These are phyloP conservation scores for Amyelois transitella DNA, from an alignment of 1,140 invertebrate genomes.

Conservation along the genomic window DNA sequence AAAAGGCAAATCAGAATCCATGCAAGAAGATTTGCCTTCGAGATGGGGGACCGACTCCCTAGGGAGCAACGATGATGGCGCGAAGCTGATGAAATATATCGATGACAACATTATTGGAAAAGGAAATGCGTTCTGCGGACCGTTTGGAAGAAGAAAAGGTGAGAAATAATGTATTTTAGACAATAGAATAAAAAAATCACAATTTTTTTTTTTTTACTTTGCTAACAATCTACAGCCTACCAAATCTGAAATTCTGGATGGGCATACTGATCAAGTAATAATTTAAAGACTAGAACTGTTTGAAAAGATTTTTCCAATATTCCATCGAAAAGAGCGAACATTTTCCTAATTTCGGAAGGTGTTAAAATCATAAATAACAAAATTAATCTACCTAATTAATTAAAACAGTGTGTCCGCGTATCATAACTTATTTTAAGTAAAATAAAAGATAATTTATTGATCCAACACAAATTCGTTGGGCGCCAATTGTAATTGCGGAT, in stretches of 20 bases:
- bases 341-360: too few relatives aligned
- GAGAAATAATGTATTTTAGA: constrained; percentile 21
- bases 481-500: constrained; percentile 22
- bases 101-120: constrained; percentile 87
- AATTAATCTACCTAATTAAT: too few relatives aligned
- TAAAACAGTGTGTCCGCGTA: too few relatives aligned
- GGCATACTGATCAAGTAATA: too few relatives aligned
- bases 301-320: too few relatives aligned
- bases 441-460: too few relatives aligned
- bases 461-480: constrained; percentile 8
- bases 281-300: too few relatives aligned
- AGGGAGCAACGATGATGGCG: constrained; percentile 78
- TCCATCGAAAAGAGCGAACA: too few relatives aligned
- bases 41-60: constrained; percentile 49
- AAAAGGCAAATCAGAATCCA: constrained; percentile 70
- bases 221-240: too few relatives aligned
- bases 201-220: background rate
- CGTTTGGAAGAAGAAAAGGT: constrained; percentile 89
- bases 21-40: constrained; percentile 65
- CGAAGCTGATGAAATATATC: constrained; percentile 84
- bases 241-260: too few relatives aligned
- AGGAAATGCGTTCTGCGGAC: constrained; percentile 84
- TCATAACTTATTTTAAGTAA: too few relatives aligned
- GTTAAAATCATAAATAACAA: too few relatives aligned
- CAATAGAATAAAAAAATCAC: background rate